Conservation (phyloP, 1,140 invertebrate species). For the Anadara kagoshimensis region DNA sequence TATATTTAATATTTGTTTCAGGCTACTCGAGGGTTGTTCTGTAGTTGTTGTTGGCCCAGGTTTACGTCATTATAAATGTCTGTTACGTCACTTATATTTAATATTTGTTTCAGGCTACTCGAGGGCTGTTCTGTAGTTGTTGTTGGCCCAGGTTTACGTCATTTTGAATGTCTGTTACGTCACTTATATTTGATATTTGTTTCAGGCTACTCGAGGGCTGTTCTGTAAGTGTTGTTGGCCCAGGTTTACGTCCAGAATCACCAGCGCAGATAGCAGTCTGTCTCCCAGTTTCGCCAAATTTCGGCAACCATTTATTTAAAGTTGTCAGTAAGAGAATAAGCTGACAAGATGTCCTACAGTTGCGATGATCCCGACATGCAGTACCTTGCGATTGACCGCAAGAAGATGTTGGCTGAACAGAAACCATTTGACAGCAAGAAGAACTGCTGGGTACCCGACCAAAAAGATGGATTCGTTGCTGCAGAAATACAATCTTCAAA, state of each 20-base stretch:
- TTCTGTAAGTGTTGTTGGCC: constrained; percentile 9
- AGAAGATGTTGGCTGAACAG: constrained; percentile 69
- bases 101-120: background rate
- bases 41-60: too few relatives aligned
- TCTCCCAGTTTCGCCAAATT: constrained; percentile 21
- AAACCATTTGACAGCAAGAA: constrained; percentile 95
- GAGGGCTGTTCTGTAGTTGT: constrained; percentile 5
- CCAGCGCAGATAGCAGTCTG: background rate
- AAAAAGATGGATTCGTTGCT: constrained; percentile 97
- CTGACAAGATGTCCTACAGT: constrained; percentile 1
- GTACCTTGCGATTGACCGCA: constrained; percentile 70
- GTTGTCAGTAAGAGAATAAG: background rate
- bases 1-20: too few relatives aligned
- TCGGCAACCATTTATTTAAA: constrained; percentile 16
- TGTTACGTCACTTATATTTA: too few relatives aligned
- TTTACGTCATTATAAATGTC: too few relatives aligned
- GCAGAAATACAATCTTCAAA: constrained; percentile 99
- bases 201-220: constrained; percentile 15
- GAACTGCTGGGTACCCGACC: constrained; percentile 98
- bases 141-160: background rate
- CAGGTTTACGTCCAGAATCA: too few relatives aligned
- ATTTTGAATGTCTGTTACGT: background rate
- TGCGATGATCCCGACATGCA: constrained; percentile 69
- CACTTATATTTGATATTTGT: background rate
- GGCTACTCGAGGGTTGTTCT: too few relatives aligned